phyloP scores from a whole-genome alignment of 2,797 vertebrate genomes.

The Dallia pectoralis region DNA sequence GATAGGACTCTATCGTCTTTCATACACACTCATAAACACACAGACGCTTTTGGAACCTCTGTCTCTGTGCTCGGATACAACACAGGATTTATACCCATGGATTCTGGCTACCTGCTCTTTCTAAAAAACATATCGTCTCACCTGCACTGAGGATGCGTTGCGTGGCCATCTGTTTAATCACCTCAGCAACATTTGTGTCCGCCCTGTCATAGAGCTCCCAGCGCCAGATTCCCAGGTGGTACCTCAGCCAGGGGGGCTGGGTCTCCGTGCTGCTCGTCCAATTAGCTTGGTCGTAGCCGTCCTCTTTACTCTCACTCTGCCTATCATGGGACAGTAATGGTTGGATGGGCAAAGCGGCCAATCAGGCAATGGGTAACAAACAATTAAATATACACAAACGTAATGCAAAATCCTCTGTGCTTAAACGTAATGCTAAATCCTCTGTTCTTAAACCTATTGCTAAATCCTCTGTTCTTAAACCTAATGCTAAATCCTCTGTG shows the following conservation, averaged over 20 bases:
- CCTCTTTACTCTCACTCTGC: conserved; percentile 63
- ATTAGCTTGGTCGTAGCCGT: conserved; percentile 58
- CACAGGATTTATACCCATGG: too few relatives aligned
- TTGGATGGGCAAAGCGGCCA: background rate
- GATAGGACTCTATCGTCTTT: too few relatives aligned
- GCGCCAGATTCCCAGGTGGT: conserved; percentile 81
- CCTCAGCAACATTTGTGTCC: conserved; percentile 64
- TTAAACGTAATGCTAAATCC: too few relatives aligned
- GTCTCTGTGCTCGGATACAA: too few relatives aligned
- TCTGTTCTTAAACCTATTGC: too few relatives aligned
- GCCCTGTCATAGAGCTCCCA: conserved; percentile 77
- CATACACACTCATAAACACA: background rate
- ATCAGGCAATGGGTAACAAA: background rate
- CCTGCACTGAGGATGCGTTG: conserved; percentile 72
- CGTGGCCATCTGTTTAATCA: conserved; percentile 72
- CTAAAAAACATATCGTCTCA: conserved; percentile 35
- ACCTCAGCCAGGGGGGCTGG: conserved; percentile 79
- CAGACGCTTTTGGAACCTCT: too few relatives aligned
- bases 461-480: too few relatives aligned
- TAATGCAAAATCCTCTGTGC: too few relatives aligned
- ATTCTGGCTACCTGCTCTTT: too few relatives aligned
- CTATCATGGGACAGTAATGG: conserved; percentile 38
- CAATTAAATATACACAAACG: too few relatives aligned
- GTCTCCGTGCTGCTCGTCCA: conserved; percentile 67
- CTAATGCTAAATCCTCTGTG: too few relatives aligned